These are phyloP conservation scores for Ctenoplectra terminalis DNA, from an alignment of 1,140 invertebrate species.

Conservation along the genomic window DNA sequence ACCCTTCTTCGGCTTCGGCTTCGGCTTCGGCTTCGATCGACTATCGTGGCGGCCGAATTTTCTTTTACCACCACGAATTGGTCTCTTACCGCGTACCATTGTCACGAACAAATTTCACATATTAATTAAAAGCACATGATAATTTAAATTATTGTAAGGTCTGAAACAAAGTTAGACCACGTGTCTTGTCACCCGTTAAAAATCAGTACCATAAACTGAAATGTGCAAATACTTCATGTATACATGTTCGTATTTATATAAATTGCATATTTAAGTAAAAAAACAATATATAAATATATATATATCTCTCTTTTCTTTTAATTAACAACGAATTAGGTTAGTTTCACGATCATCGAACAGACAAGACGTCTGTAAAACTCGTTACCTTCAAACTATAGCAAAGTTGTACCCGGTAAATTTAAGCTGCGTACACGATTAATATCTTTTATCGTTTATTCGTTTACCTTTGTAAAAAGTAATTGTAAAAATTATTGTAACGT, in stretches of 20 bases:
- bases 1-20: slow-evolving; percentile 71
- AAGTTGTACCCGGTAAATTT: slow-evolving; percentile 12
- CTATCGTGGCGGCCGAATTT: slow-evolving; percentile 58
- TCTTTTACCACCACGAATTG: slow-evolving; percentile 60
- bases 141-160: not conserved
- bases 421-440: not conserved
- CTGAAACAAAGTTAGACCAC: not conserved
- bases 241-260: not conserved
- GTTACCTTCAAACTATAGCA: not conserved
- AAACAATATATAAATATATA: not conserved
- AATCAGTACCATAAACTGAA: not conserved
- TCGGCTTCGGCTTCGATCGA: slow-evolving; percentile 59
- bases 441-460: not conserved
- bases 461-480: not conserved
- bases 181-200: not conserved
- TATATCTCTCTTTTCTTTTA: too few relatives aligned
- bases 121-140: not conserved
- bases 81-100: slow-evolving; percentile 68
- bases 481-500: too few relatives aligned
- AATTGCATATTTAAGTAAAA: not conserved
- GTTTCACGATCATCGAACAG: not conserved
- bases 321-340: not conserved
- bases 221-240: not conserved
- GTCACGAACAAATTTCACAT: not conserved
- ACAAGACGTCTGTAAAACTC: not conserved